phyloP scores from a whole-genome alignment of 2,113 vertebrate genomes.

The Brachyistius frenatus region DNA sequence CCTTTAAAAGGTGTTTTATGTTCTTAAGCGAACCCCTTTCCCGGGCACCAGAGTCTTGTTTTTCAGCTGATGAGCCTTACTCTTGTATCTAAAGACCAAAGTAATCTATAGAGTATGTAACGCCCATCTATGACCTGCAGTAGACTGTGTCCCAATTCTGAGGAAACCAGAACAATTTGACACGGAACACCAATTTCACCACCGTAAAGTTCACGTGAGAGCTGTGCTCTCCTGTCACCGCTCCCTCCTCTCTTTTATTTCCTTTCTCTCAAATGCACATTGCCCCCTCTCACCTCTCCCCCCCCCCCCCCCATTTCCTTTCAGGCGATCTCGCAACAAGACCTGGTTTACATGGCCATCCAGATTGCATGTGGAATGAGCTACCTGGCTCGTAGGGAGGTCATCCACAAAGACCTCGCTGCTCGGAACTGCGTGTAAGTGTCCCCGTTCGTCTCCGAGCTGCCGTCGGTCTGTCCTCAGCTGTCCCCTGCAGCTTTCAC shows the following conservation, averaged over 20 bases:
- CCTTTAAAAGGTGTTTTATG: too few relatives aligned
- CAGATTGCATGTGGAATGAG: slow-evolving; percentile 99
- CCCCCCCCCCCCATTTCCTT: slow-evolving; percentile 37
- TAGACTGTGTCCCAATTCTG: not conserved
- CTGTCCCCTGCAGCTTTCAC: slow-evolving; percentile 1
- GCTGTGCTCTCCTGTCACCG: not conserved
- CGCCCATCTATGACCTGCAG: slow-evolving; percentile 9
- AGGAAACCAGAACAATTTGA: too few relatives aligned
- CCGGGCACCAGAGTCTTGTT: too few relatives aligned
- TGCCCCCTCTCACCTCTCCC: not conserved
- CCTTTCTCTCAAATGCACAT: slow-evolving; percentile 10
- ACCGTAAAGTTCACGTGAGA: not conserved
- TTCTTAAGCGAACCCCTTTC: too few relatives aligned
- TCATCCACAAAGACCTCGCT: slow-evolving; percentile 98
- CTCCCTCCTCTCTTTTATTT: not conserved
- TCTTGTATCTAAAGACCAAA: too few relatives aligned
- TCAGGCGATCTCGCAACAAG: slow-evolving; percentile 98
- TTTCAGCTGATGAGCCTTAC: too few relatives aligned
- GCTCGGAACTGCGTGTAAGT: slow-evolving; percentile 99
- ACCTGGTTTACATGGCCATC: slow-evolving; percentile 98
- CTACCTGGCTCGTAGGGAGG: slow-evolving; percentile 95
- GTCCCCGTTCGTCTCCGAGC: slow-evolving; percentile 10
- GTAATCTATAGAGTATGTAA: not conserved
- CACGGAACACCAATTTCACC: too few relatives aligned
- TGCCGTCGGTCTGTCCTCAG: not conserved